Evolutionary conservation across 1,140 invertebrate species (phyloP), one percentile per base, ranked within the genome.

Genomic region (Geopemphigus sp.): DNA sequence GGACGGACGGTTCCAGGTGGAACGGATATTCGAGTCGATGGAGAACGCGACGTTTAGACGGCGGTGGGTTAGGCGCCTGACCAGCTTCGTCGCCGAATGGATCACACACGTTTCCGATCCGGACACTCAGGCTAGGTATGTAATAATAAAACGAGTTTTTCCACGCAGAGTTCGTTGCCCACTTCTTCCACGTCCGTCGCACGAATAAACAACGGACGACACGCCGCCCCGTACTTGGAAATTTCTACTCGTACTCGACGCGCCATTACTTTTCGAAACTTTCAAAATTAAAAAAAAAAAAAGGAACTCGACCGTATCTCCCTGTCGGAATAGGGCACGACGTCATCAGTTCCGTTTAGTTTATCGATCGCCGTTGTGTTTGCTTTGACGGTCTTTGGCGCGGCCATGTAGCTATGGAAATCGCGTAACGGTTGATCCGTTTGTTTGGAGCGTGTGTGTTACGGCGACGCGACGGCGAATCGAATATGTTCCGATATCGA

Each of bases 21-120:
- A 91, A 72, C 87, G 88, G 80, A 89, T 94, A 66, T 87, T 93
- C 81, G 90, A 91, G 80, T 91, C 90, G 70, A 89, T 94, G 82
- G 92, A 94, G 82, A 93, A 93, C 83, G 90, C 91, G 29, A 89
- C 88, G 6, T 90, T 93, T 82, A 89, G 93, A 81, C 88, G 91
- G 78, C 88, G 91, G 80, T 94, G 93, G 93, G 91, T 94, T 80
- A 90, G 89, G 80, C 89, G 89, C 11, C 87, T 92, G 14, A 91
- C 91, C 2, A 89, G 90, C 70, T 92, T 91, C 82, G 85, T 94
- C 47, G 92, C 92, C 4, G 90, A 92, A 59, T 90, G 91, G 88
- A 88, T 92, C 10, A 89, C 91, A 5, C 89, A 92, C 81, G 83
- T 93, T 22, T 89, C 92, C 1, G 91, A 94, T 83, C 92, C 92